A percentile compares a stretch with the other conserved stretches of the same genome.
These are phyloP conservation scores for Danaus plexippus DNA, from an alignment of 1,140 invertebrate genomes.

Conservation along the genomic window DNA sequence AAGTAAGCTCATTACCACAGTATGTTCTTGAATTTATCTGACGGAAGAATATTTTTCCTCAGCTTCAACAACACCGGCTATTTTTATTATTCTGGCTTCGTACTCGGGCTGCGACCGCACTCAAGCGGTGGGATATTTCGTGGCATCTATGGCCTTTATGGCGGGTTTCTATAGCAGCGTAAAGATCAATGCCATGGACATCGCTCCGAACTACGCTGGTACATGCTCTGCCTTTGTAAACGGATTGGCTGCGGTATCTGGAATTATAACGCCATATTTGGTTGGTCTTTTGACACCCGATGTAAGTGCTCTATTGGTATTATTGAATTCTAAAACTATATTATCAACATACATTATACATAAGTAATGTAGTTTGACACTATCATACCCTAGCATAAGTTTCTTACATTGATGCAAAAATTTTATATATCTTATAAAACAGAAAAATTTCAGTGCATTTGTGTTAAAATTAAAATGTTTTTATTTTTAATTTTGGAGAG, in stretches of 20 bases:
- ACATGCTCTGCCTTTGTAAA: constrained; percentile 88
- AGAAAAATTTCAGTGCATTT: background rate
- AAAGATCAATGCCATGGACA: constrained; percentile 86
- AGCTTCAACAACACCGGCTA: constrained; percentile 80
- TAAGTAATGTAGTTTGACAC: background rate
- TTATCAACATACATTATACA: background rate
- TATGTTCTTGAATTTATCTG: constrained; percentile 16
- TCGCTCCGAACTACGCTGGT: constrained; percentile 88
- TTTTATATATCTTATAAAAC: background rate
- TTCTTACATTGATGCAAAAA: background rate
- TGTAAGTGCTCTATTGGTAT: constrained; percentile 63
- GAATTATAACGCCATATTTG: constrained; percentile 82
- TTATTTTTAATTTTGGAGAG: too few species aligned
- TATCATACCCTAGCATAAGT: too few species aligned
- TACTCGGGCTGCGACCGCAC: constrained; percentile 82
- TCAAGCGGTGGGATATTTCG: constrained; percentile 76
- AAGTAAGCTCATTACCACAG: constrained; percentile 12
- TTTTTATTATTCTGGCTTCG: constrained; percentile 85
- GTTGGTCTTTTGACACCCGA: constrained; percentile 82
- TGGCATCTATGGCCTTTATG: constrained; percentile 82
- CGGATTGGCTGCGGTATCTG: constrained; percentile 85
- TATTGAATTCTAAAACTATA: too few species aligned
- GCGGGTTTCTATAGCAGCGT: constrained; percentile 82
- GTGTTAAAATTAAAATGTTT: too few species aligned
- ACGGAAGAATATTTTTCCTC: constrained; percentile 40